These are phyloP conservation scores for Styela clava DNA, from an alignment of 23 tunicate genomes.

Conservation along the genomic window DNA sequence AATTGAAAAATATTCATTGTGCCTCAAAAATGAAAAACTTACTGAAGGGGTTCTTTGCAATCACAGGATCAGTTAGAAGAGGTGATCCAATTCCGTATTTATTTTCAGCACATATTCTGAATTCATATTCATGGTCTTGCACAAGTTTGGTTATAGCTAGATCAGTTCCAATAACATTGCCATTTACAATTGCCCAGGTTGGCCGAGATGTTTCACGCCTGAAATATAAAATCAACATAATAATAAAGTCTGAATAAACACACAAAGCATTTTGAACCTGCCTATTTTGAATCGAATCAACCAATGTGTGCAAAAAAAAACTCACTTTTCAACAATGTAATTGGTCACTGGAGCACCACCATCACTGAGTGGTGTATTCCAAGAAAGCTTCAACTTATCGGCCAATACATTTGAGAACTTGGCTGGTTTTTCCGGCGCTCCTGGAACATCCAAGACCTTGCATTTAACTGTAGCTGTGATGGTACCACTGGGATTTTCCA, in stretches of 20 bases:
- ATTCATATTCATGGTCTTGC: constrained; percentile 86
- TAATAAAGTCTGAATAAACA: too few species aligned
- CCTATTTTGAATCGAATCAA: too few species aligned
- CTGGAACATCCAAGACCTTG: constrained; percentile 82
- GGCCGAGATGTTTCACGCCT: constrained; percentile 79
- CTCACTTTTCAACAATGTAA: constrained; percentile 62
- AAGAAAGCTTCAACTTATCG: constrained; percentile 65
- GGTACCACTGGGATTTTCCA: constrained; percentile 72
- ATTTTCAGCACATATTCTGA: constrained; percentile 90
- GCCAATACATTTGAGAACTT: constrained; percentile 69
- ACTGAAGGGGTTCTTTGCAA: constrained; percentile 71
- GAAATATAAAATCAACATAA: neutral
- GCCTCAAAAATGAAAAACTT: neutral
- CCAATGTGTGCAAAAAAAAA: too few species aligned
- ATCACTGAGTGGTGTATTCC: constrained; percentile 82
- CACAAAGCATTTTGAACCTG: neutral
- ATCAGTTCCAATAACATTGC: constrained; percentile 48
- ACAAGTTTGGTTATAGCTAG: constrained; percentile 49
- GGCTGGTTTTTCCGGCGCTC: constrained; percentile 79
- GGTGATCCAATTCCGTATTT: constrained; percentile 79
- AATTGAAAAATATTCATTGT: neutral
- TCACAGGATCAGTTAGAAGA: constrained; percentile 54
- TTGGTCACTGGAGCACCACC: constrained; percentile 88
- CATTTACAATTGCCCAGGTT: constrained; percentile 91
- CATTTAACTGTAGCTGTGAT: constrained; percentile 64